A percentile compares a stretch with the other conserved stretches of the same genome.
Conservation (phyloP, 1,140 invertebrate species). For the Episyrphus balteatus region DNA sequence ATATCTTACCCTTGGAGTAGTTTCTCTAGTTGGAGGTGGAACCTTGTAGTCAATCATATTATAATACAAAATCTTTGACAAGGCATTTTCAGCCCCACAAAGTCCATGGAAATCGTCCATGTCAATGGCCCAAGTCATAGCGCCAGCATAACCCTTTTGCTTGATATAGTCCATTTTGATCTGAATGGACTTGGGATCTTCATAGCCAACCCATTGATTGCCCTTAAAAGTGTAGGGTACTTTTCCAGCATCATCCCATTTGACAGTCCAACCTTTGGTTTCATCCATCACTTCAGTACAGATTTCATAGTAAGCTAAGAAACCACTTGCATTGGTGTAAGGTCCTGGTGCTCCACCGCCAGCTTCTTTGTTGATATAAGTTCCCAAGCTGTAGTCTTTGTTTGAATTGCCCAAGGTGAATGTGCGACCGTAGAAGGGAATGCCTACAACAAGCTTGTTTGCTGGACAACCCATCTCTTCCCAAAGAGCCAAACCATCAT, state of each 20-base stretch:
- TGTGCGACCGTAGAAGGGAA: conserved; percentile 76
- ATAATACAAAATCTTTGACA: conserved; percentile 59
- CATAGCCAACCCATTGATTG: conserved; percentile 88
- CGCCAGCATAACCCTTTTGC: conserved; percentile 65
- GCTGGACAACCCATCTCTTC: conserved; percentile 73
- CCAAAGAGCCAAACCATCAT: conserved; percentile 76
- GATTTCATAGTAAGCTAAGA: conserved; percentile 85
- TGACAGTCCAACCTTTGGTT: conserved; percentile 60
- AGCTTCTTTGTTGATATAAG: conserved; percentile 77
- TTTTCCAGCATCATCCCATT: conserved; percentile 70
- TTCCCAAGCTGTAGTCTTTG: conserved; percentile 67
- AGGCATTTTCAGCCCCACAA: conserved; percentile 59
- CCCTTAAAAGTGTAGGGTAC: conserved; percentile 77
- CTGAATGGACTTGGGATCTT: conserved; percentile 64
- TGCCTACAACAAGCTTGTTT: conserved; percentile 77
- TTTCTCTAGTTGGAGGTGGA: conserved; percentile 50
- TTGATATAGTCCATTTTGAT: conserved; percentile 83
- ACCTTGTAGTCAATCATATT: conserved; percentile 65
- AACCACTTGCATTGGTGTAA: conserved; percentile 75
- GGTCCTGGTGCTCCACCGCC: conserved; percentile 72
- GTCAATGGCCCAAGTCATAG: conserved; percentile 84
- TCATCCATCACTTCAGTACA: conserved; percentile 60
- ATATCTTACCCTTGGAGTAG: conserved; percentile 47
- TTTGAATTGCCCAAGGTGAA: conserved; percentile 71
- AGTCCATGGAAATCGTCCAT: conserved; percentile 75